These are phyloP conservation scores for Ceyx margarethae DNA, from an alignment of 2,113 vertebrate genomes.

Conservation along the genomic window DNA sequence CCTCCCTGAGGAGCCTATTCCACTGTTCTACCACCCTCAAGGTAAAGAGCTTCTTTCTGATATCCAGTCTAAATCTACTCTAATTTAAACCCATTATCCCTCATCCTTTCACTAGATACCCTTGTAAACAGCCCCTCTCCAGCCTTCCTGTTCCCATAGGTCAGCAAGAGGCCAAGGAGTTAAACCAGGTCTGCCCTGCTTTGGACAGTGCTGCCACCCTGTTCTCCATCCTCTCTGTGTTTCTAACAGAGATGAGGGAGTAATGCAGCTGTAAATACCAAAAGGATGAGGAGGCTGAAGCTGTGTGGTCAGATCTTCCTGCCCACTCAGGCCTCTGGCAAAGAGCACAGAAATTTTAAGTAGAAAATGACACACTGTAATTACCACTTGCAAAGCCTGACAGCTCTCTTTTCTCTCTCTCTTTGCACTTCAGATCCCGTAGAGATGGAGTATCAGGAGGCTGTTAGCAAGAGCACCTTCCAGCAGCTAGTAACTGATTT, in stretches of 20 bases:
- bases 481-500: conserved; percentile 92
- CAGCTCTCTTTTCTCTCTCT: background rate
- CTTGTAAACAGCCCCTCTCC: no score
- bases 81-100: no score
- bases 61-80: no score
- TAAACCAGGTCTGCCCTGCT: background rate
- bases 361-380: background rate
- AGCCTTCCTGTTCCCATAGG: no score
- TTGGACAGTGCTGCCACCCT: background rate
- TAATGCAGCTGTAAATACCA: background rate
- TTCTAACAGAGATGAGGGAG: background rate
- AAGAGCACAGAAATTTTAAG: background rate
- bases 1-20: no score
- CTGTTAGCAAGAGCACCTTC: conserved; percentile 92
- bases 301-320: background rate
- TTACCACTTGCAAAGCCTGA: background rate
- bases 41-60: no score
- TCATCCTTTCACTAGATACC: no score
- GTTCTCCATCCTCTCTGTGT: background rate
- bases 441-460: conserved; percentile 97
- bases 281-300: background rate
- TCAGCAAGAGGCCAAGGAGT: rapidly evolving
- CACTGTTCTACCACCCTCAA: no score
- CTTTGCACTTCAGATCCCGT: conserved; percentile 79
- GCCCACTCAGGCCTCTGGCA: background rate